These are phyloP conservation scores for Phlogophora meticulosa DNA, from an alignment of 2,888 invertebrate genomes.

Conservation along the genomic window DNA sequence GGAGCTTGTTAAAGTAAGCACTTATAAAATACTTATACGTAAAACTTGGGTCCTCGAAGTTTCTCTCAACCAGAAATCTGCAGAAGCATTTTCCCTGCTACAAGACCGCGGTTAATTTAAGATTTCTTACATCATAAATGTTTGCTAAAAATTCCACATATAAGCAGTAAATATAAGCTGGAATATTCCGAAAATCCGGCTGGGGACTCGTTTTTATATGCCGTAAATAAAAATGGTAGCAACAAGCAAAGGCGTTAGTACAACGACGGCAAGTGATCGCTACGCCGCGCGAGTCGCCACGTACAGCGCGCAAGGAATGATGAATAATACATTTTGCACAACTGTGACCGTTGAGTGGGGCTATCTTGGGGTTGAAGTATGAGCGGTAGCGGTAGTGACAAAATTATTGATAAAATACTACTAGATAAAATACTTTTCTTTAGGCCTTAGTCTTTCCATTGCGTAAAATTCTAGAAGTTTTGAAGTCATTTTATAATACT, in stretches of 20 bases:
- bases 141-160: conserved; percentile 62
- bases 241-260: conserved; percentile 61
- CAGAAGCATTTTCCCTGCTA: conserved; percentile 19
- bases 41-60: conserved; percentile 19
- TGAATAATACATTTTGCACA: conserved; percentile 82
- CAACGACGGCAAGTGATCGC: conserved; percentile 65
- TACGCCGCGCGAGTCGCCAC: conserved; percentile 67
- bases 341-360: conserved; percentile 76
- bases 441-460: too few species aligned
- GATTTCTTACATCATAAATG: conserved; percentile 44
- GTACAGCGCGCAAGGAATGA: conserved; percentile 67
- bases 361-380: conserved; percentile 54
- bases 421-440: too few species aligned
- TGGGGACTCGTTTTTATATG: conserved; percentile 56
- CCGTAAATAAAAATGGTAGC: conserved; percentile 65
- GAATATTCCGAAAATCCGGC: conserved; percentile 53
- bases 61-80: conserved; percentile 24
- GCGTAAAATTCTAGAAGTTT: too few species aligned
- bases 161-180: conserved; percentile 59
- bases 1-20: conserved; percentile 44
- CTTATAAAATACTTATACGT: conserved; percentile 38
- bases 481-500: too few species aligned
- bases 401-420: too few species aligned
- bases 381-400: conserved; percentile 48
- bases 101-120: conserved; percentile 36